Percentiles rank a stretch among this genome's conserved stretches.
Conservation (phyloP, 2,888 invertebrate species). For the Philopedon plagiatum region DNA sequence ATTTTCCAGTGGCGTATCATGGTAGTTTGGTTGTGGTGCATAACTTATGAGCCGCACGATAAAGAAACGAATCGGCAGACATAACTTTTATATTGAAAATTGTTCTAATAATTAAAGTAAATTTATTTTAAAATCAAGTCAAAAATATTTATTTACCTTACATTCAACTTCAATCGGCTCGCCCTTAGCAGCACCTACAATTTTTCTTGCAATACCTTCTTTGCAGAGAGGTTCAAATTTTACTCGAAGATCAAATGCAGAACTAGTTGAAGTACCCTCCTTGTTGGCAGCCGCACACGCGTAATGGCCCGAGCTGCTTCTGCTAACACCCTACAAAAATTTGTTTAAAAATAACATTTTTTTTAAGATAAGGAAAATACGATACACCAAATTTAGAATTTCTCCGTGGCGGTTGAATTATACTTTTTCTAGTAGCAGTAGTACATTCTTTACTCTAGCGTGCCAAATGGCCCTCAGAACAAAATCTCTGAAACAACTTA, state of each 20-base stretch:
- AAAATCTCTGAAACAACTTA: no score
- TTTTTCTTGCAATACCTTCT: conserved; percentile 65
- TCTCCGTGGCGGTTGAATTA: not conserved
- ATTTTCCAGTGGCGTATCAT: no score
- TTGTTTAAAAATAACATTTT: not conserved
- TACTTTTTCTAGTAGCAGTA: no score
- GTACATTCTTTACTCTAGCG: no score
- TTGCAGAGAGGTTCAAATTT: conserved; percentile 76
- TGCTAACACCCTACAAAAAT: conserved; percentile 78
- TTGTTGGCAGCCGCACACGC: conserved; percentile 84
- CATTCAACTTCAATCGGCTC: conserved; percentile 72
- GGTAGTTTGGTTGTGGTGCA: no score
- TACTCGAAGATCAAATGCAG: conserved; percentile 80
- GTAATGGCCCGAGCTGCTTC: conserved; percentile 81
- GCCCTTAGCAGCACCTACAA: conserved; percentile 72
- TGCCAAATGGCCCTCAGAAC: no score
- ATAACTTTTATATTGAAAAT: no score
- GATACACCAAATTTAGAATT: not conserved
- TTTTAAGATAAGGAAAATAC: no score
- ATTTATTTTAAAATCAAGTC: no score
- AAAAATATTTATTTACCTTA: conserved; percentile 62
- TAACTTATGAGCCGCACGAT: no score
- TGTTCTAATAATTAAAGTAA: no score
- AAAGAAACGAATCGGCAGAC: no score
- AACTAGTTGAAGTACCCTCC: conserved; percentile 84